Percentiles rank a stretch among this genome's conserved stretches.
These are phyloP conservation scores for Esox niger DNA, from an alignment of 2,113 vertebrate genomes.

Conservation along the genomic window DNA sequence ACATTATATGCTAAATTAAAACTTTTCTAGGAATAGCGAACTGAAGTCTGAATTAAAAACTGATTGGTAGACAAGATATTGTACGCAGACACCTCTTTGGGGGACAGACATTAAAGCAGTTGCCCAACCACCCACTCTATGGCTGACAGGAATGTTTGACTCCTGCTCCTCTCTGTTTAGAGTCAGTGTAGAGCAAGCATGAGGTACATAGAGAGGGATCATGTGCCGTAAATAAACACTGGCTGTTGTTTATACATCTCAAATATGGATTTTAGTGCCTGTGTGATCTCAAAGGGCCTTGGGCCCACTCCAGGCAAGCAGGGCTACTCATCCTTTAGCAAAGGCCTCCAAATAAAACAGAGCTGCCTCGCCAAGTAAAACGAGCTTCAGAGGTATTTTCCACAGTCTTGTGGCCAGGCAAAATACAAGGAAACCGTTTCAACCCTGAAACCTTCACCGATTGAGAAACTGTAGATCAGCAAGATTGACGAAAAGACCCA, in stretches of 20 bases:
- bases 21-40: background rate
- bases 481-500: constrained; percentile 63
- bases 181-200: constrained; percentile 22
- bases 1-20: no score
- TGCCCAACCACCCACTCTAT: no score
- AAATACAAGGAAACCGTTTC: constrained; percentile 73
- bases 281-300: constrained; percentile 60
- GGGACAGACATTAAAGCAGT: constrained; percentile 5
- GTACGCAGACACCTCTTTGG: constrained; percentile 6
- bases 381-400: constrained; percentile 76
- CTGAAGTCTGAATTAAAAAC: no score
- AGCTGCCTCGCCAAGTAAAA: constrained; percentile 71
- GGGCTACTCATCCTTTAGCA: constrained; percentile 75
- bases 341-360: constrained; percentile 80
- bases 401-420: constrained; percentile 75
- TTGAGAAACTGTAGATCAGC: constrained; percentile 55
- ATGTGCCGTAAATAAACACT: constrained; percentile 60
- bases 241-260: constrained; percentile 60
- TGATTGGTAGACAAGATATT: background rate
- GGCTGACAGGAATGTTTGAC: constrained; percentile 26
- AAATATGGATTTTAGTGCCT: constrained; percentile 64
- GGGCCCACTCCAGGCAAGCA: constrained; percentile 54
- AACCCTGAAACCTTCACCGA: constrained; percentile 57
- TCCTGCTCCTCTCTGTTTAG: constrained; percentile 27
- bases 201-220: constrained; percentile 39